Percentiles rank a stretch among this genome's conserved stretches.
Conservation (phyloP, 2,888 invertebrate genomes). For the Gibbula magus region DNA sequence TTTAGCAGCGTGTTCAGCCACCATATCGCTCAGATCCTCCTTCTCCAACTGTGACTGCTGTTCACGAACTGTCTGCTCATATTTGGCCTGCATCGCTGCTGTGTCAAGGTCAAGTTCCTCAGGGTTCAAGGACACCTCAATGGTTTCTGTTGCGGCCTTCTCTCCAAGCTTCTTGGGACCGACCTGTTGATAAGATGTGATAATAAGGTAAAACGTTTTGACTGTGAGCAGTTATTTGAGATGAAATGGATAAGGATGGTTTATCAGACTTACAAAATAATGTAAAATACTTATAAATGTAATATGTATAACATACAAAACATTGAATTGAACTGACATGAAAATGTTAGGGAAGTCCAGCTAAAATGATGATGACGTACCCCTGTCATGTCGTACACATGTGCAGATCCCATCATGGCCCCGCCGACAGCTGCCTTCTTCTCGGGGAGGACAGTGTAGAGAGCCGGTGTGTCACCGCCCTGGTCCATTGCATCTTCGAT, state of each 20-base stretch:
- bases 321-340: too few relatives aligned
- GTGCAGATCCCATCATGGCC: conserved; percentile 94
- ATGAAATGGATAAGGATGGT: neutral
- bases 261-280: neutral
- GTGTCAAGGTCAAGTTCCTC: conserved; percentile 97
- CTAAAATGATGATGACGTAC: conserved; percentile 59
- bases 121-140: conserved; percentile 97
- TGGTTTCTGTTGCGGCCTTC: conserved; percentile 76
- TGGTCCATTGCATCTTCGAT: conserved; percentile 95
- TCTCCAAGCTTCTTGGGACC: conserved; percentile 59
- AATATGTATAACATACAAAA: too few relatives aligned
- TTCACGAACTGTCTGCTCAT: conserved; percentile 96
- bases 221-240: too few relatives aligned
- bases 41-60: conserved; percentile 90
- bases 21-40: conserved; percentile 98
- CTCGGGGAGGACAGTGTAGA: conserved; percentile 97
- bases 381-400: conserved; percentile 94
- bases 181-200: conserved; percentile 21
- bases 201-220: neutral
- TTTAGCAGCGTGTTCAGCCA: conserved; percentile 97
- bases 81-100: conserved; percentile 89
- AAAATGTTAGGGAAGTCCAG: too few relatives aligned
- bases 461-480: conserved; percentile 95
- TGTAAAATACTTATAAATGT: neutral
- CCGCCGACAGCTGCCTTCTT: conserved; percentile 87